Evolutionary conservation across 2,888 invertebrate genomes (phyloP), one percentile per base, ranked within the genome.

Genomic region (Thymelicus lineola): DNA sequence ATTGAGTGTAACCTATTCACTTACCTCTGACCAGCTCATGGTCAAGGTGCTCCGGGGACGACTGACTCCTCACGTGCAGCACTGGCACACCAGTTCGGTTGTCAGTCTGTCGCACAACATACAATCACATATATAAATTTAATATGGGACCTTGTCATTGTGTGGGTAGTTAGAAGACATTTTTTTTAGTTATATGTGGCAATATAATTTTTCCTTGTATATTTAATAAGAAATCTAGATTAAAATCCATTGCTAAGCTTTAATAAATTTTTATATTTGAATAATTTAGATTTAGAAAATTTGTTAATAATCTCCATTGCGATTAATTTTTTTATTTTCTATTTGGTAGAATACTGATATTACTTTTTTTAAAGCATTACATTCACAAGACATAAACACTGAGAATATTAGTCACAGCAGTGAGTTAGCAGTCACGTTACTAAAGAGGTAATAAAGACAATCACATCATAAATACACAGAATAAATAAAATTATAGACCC

Each of bases 11-110:
- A 7, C 42, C 12, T 12, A 42, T 42, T 42, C 20, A 88, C 91
- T 90, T 66, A 93, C 93, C 82, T 75, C 87, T 84, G 0, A 82
- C 76, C 60, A 87, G 36, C 58, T 90, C 89, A 38, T 88, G 86
- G 60, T 93, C 91, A 66, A 94, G 64, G 73, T 93, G 93, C 60
- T 94, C 94, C 0, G 94, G 94, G 14, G 94, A 94, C 0, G 94
- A 94, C 62, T 91, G 85, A 75, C 94, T 94, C 74, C 94, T 77
- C 67, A 89, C 83, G 67, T 94, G 94, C 59, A 93, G 77, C 1
- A 90, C 86, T 0, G 92, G 91, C 71, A 88, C 84, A 2, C 84
- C 85, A 15, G 83, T 83, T 12, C 92, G 76, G 75, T 85, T 88
- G 80, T 91, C 92, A 73, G 81, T 91, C 91, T 92, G 87, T 17